These are phyloP conservation scores for Garra rufa DNA, from an alignment of 2,113 vertebrate genomes.

Conservation along the genomic window DNA sequence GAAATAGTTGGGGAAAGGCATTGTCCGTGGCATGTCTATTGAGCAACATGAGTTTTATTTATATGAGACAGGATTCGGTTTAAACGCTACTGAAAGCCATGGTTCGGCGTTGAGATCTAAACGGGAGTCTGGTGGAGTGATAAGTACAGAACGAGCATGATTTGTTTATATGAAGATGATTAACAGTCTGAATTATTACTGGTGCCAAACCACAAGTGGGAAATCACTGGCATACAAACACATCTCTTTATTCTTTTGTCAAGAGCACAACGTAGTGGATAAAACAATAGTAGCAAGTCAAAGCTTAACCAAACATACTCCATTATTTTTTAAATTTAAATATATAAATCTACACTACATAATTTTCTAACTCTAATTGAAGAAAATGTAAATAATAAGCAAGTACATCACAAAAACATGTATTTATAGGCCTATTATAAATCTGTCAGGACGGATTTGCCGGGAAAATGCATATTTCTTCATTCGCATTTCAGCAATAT, in stretches of 20 bases:
- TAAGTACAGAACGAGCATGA: too few species aligned
- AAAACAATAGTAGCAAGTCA: not conserved
- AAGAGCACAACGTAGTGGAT: not conserved
- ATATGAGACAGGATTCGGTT: too few species aligned
- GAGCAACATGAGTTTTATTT: slow-evolving; percentile 5
- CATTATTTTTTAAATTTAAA: not conserved
- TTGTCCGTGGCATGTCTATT: slow-evolving; percentile 14
- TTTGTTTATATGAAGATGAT: too few species aligned
- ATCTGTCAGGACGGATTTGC: not conserved
- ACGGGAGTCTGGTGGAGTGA: too few species aligned
- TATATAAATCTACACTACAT: not conserved
- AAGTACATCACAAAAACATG: not conserved
- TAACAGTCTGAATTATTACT: too few species aligned
- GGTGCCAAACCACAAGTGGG: too few species aligned
- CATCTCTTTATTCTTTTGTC: too few species aligned
- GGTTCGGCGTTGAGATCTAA: too few species aligned
- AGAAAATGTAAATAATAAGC: not conserved
- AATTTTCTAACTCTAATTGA: not conserved
- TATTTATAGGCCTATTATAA: not conserved
- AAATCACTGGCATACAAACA: too few species aligned
- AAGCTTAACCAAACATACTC: not conserved
- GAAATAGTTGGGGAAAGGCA: slow-evolving; percentile 19
- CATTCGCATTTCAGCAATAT: not conserved
- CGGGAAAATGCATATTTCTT: not conserved
- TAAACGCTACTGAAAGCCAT: too few species aligned